These are phyloP conservation scores for Leucoraja erinaceus DNA, from an alignment of 2,113 vertebrate species.

Conservation along the genomic window DNA sequence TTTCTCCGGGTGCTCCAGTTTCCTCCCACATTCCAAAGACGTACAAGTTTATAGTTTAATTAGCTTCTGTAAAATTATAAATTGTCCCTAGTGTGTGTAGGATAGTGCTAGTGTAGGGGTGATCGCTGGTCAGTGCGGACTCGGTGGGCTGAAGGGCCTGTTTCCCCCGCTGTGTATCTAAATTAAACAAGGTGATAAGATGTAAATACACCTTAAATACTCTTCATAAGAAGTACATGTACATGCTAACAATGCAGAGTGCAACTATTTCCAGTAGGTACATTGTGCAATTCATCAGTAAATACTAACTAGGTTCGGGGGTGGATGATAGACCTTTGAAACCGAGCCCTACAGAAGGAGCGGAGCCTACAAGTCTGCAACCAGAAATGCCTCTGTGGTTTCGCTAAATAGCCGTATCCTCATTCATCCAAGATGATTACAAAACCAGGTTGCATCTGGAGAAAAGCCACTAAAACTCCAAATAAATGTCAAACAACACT, in stretches of 20 bases:
- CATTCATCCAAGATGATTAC: not conserved
- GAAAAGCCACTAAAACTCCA: not conserved
- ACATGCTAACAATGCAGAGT: not conserved
- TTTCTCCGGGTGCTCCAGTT: too few species aligned
- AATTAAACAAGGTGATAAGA: not conserved
- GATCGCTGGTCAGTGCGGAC: too few species aligned
- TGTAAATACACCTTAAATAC: not conserved
- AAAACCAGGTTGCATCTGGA: constrained; percentile 29
- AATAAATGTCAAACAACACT: not conserved
- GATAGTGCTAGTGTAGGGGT: too few species aligned
- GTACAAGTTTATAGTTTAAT: too few species aligned
- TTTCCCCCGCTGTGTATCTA: too few species aligned
- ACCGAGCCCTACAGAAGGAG: not conserved
- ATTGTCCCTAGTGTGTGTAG: too few species aligned
- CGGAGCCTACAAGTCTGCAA: not conserved
- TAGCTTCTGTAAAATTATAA: too few species aligned
- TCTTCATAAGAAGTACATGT: not conserved
- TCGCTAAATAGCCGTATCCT: not conserved
- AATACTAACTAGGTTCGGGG: not conserved
- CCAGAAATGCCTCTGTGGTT: not conserved
- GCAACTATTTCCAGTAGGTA: not conserved
- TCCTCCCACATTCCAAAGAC: too few species aligned
- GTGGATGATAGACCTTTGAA: not conserved
- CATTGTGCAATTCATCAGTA: not conserved
- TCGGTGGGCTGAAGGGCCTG: too few species aligned